Conservation (phyloP, 2,888 invertebrate genomes). For the Mythimna albipuncta region DNA sequence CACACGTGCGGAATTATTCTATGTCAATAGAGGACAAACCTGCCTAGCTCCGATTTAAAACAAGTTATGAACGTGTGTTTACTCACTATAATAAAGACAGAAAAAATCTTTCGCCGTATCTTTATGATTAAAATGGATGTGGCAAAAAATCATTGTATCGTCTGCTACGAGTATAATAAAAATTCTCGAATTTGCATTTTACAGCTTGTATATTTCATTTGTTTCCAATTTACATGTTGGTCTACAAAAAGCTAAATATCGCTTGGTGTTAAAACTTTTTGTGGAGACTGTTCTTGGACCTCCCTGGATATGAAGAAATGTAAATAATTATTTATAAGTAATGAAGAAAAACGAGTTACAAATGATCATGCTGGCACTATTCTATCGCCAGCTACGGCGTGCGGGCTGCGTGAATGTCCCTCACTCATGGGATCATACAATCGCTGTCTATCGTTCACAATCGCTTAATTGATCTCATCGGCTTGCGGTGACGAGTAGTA, state of each 20-base stretch:
- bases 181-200: slow-evolving; percentile 33
- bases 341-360: slow-evolving; percentile 47
- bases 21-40: slow-evolving; percentile 64
- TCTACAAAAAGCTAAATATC: slow-evolving; percentile 24
- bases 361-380: slow-evolving; percentile 39
- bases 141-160: slow-evolving; percentile 30
- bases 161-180: slow-evolving; percentile 19
- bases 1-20: slow-evolving; percentile 63
- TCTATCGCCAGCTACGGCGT: slow-evolving; percentile 22
- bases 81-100: slow-evolving; percentile 57
- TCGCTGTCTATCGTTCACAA: slow-evolving; percentile 68
- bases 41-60: slow-evolving; percentile 57
- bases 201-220: slow-evolving; percentile 32
- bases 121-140: slow-evolving; percentile 38
- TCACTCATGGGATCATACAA: slow-evolving; percentile 46
- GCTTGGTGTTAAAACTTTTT: slow-evolving; percentile 12
- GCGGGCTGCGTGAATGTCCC: slow-evolving; percentile 49
- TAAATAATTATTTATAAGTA: slow-evolving; percentile 32
- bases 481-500: slow-evolving; percentile 66
- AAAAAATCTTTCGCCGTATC: slow-evolving; percentile 57
- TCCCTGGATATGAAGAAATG: slow-evolving; percentile 27
- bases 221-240: slow-evolving; percentile 30
- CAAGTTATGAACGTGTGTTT: slow-evolving; percentile 70
- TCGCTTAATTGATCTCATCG: slow-evolving; percentile 77
- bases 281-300: not conserved